These are phyloP conservation scores for Cryptocephalus moraei DNA, from an alignment of 2,888 invertebrate species.

Conservation along the genomic window DNA sequence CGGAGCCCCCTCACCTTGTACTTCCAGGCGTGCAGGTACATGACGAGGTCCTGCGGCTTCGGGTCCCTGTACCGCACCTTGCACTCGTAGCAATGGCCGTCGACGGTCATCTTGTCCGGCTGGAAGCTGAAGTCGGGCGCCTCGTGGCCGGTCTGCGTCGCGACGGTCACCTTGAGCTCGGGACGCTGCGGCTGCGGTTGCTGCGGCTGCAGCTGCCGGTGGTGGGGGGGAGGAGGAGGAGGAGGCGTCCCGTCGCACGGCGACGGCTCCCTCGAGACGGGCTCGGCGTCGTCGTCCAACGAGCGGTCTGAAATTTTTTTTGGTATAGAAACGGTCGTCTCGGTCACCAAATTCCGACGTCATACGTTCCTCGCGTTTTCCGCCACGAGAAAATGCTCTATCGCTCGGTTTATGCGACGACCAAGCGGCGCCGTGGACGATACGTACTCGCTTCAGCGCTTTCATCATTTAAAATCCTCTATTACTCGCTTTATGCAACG, in stretches of 20 bases:
- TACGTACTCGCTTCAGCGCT: no score
- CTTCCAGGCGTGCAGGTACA: conserved; percentile 95
- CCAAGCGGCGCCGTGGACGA: no score
- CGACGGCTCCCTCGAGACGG: conserved; percentile 60
- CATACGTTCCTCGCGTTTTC: no score
- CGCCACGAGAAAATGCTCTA: no score
- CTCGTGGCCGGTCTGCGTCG: conserved; percentile 77
- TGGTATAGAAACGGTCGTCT: no score
- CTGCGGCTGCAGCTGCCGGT: no score
- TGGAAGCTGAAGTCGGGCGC: conserved; percentile 57
- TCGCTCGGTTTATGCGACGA: no score
- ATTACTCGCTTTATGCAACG: no score
- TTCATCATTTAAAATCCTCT: no score
- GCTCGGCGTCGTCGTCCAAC: conserved; percentile 55
- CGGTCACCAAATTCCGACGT: no score
- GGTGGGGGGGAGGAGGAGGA: conserved; percentile 29
- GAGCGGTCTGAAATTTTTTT: no score
- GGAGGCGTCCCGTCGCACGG: conserved; percentile 53
- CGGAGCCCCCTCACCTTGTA: conserved; percentile 58
- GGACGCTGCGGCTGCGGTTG: conserved; percentile 25
- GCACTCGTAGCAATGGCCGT: conserved; percentile 88
- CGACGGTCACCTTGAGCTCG: conserved; percentile 56
- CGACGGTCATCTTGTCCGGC: conserved; percentile 63
- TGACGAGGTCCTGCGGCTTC: conserved; percentile 80
- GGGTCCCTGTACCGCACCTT: conserved; percentile 88